Evolutionary conservation across 2,888 invertebrate species (phyloP), one percentile per base, ranked within the genome.

Genomic region (Lissocephala sabroskyi): DNA sequence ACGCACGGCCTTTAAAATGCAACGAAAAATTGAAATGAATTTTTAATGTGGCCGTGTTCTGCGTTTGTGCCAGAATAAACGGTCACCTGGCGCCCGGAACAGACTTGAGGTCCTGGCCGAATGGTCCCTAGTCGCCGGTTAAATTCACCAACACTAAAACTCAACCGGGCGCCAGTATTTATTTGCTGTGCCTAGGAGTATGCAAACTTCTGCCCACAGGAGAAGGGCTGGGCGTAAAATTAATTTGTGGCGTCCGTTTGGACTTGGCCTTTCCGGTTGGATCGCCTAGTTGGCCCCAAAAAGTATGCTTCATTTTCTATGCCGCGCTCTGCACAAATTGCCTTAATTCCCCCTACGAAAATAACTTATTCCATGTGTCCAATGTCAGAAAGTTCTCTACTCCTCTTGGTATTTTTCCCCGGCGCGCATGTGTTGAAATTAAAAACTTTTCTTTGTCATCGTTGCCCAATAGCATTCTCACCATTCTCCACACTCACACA

Each of bases 331-430:
- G n/a, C n/a, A 37, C 68, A 68, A 68, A 68, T 68, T 65, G 65
- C 49, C 52, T 61, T 64, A 64, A 68, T 65, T 68, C 65, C 68
- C 68, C 65, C 39, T 55, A 49, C 62, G 65, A 53, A 53, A 61
- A 65, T 61, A 67, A 65, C 49, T 65, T 67, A 61, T 65, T 65
- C 68, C 61, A 60, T 61, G 54, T 53, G 53, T 52, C 41, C 32
- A 35, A 17, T 35, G 17, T 23, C 23, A 23, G 7, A 23, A 23
- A 23, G 23, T 23, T 23, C 7, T 7, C 7, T 3, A 3, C 7
- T 23, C 23, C 7, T 23, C 23, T 23, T 23, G 4, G 4, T 23
- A 23, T 23, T 23, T 23, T 23, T 23, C 7, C 7, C 7, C 23
- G 23, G 7, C 66, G 56, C 57, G 56, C 63, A 61, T 70, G 61